Conservation (phyloP, 2,797 vertebrate genomes). For the Lophotriccus pileatus region DNA sequence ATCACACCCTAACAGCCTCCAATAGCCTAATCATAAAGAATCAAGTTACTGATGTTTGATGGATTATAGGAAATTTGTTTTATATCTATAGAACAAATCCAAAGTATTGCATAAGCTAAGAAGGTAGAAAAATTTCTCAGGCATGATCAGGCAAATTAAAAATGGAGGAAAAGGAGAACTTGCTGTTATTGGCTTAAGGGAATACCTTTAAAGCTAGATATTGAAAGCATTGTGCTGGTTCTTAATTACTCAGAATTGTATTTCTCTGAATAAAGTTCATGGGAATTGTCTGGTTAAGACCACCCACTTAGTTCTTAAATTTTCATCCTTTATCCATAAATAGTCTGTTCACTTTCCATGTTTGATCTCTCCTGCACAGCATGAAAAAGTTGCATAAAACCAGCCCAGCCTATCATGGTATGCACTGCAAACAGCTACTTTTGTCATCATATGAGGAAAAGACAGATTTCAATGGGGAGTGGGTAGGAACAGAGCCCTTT, state of each 20-base stretch:
- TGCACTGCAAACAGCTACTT: not conserved
- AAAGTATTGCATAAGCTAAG: not conserved
- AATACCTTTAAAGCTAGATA: not conserved
- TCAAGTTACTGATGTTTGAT: not conserved
- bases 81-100: not conserved
- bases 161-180: not conserved
- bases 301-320: not conserved
- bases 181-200: not conserved
- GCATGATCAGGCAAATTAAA: not conserved
- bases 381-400: not conserved
- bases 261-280: not conserved
- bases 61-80: not conserved
- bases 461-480: not conserved
- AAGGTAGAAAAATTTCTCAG: not conserved
- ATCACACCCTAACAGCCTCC: not conserved
- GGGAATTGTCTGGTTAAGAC: not conserved
- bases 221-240: not conserved
- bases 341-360: not conserved
- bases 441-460: not conserved
- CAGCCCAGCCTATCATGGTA: not conserved
- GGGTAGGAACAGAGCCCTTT: not conserved
- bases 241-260: not conserved
- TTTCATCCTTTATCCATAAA: not conserved
- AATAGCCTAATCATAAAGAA: not conserved
- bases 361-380: not conserved